Base-by-base conservation (phyloP, 2,888 invertebrate genomes). In the Andricus quercusramuli region DNA sequence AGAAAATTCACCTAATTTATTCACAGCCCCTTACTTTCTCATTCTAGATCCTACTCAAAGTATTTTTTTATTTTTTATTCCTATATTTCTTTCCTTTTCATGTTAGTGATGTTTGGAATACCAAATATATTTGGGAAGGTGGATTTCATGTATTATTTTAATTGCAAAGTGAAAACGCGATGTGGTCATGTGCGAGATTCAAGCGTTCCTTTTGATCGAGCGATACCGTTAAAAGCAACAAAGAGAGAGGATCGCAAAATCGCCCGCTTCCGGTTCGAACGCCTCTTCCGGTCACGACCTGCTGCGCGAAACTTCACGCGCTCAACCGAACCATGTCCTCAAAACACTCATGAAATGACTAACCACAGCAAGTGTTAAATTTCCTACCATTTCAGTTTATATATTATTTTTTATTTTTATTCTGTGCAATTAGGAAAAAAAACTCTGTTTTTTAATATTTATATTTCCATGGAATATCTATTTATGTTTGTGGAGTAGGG, bases 211-310 rank as follows among this genome's bases (percentile, higher is more conserved):
- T 79, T 79, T 83, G 83, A 83, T 83, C 84, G 82, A 82, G 79
- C 83, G 85, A 86, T 90, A 88, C 90, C 90, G 89, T 90, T 90
- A 90, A 87, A 84, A 87, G 86, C 44, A 56, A 67, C 51, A 74
- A 74, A 56, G 76, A 74, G 83, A 82, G 80, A 84, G 85, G 84
- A 83, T 80, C 84, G 85, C 83, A 85, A 86, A 87, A 87, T 86
- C 86, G 88, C 82, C 85, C 83, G 80, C 85, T 86, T 86, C 86
- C 86, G 85, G 86, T 83, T 85, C 84, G 86, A 85, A 83, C 87
- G 88, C 84, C 88, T 88, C 89, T 91, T 91, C 91, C 91, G 91
- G 91, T 92, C 91, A 91, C 91, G 91, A 91, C 86, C 82, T 83
- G 85, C 85, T 85, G 85, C 85, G 83, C 86, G 83, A 83, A 84